phyloP scores from a whole-genome alignment of 2,113 vertebrate genomes.

The Herpetotheres cachinnans region DNA sequence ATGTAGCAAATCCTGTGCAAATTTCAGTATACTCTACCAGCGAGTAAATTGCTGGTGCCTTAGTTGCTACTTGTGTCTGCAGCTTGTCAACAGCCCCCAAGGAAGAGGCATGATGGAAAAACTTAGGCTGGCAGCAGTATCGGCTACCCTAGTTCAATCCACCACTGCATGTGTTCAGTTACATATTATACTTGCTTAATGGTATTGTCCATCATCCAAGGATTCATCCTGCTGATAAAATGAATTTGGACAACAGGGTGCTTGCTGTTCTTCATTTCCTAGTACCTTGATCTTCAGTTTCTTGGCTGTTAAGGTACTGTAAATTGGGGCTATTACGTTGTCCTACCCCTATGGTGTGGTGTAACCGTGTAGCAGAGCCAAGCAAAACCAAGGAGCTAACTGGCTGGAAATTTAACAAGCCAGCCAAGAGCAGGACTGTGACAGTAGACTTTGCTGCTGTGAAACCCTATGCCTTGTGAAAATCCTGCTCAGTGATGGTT shows the following conservation, averaged over 20 bases:
- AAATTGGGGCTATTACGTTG: not conserved
- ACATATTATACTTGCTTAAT: not conserved
- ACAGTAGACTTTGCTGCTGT: not conserved
- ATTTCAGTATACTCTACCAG: not conserved
- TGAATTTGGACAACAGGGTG: not conserved
- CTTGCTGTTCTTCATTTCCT: not conserved
- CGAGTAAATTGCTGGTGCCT: rapidly evolving
- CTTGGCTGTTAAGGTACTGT: not conserved
- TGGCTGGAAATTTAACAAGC: not conserved
- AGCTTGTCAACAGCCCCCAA: not conserved
- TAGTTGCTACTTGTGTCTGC: not conserved
- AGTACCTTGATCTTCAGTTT: not conserved
- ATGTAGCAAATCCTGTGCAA: not conserved
- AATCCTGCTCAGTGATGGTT: not conserved
- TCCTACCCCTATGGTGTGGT: not conserved
- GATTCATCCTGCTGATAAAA: not conserved
- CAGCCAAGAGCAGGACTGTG: not conserved
- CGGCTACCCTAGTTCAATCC: not conserved
- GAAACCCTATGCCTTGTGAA: not conserved
- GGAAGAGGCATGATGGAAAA: not conserved
- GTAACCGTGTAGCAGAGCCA: not conserved
- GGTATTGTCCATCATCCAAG: not conserved
- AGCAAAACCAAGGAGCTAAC: too few species aligned
- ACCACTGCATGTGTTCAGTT: not conserved
- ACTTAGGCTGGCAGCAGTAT: not conserved